Conservation (phyloP, 2,888 invertebrate genomes). For the Neuroscelio doddi region DNA sequence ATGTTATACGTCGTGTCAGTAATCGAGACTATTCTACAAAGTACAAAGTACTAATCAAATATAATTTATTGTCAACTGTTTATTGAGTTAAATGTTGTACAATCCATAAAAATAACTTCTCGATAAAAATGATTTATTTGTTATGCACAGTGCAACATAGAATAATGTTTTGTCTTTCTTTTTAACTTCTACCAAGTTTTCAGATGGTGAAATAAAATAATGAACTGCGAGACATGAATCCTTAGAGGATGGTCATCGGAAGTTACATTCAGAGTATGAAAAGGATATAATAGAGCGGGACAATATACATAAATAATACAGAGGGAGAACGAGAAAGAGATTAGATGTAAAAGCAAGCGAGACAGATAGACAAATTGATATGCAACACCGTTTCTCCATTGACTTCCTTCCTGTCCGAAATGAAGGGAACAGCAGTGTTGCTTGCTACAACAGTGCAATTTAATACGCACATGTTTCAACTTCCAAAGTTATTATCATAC, state of each 20-base stretch:
- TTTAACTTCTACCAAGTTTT: too few species aligned
- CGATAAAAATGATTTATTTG: too few species aligned
- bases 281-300: conserved; percentile 35
- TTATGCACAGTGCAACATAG: too few species aligned
- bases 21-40: too few species aligned
- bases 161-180: too few species aligned
- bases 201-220: not conserved
- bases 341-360: conserved; percentile 24
- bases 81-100: too few species aligned
- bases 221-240: conserved; percentile 19
- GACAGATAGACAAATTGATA: conserved; percentile 55
- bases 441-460: conserved; percentile 32
- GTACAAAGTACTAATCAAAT: too few species aligned
- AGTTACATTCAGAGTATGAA: conserved; percentile 27
- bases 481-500: conserved; percentile 16
- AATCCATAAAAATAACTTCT: too few species aligned
- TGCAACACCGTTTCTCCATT: conserved; percentile 60
- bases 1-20: too few species aligned
- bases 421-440: conserved; percentile 37
- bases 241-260: conserved; percentile 26
- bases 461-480: conserved; percentile 32
- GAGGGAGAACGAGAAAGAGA: conserved; percentile 28
- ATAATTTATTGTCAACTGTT: too few species aligned
- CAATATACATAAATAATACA: conserved; percentile 34
- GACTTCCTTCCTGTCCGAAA: conserved; percentile 63